Evolutionary conservation across 2,888 invertebrate species (phyloP), one percentile per base, ranked within the genome.

Genomic region (Trichacis sp.): DNA sequence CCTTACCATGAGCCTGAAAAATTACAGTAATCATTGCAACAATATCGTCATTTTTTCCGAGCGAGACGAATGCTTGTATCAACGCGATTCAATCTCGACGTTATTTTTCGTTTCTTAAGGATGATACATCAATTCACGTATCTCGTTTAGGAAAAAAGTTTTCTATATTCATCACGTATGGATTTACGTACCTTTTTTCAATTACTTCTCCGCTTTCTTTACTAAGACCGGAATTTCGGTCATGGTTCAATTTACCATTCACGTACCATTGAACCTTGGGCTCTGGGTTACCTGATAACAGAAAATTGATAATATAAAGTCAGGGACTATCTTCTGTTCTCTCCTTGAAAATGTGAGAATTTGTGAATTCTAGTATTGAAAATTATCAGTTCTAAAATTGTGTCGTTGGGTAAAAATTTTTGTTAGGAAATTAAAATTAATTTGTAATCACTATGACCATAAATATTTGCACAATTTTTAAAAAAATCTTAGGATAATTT

Each of bases 241-340:
- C 92, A 78, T 94, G 93, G 79, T 92, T 92, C 51, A 91, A 88
- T 12, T 60, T 72, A 24, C 93, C 93, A 83, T 94, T 93, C 50
- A 94, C 90, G 58, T 93, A 87, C 94, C 94, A 94, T 69, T 91
- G 90, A 19, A 95, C 94, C 56, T 89, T 88, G 1, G 94, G 94
- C 82, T 93, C 92, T 1, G 94, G 94, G 52, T 91, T 91, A 74
- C 92, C 92, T 92, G 38, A 20, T 42, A 17, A 29, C 5, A 50
- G 38, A 5, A 20, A 12, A 29, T 2, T 40, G 1, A 29, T 15
- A 14, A 15, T 15, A 15, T 29, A 24, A 24, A 24, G 24, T 38
- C 15, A 38, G 14, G n/a, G n/a, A n/a, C 24, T 24, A 24, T 5
- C 8, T 24, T 24, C 8, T 24, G 4, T 24, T 24, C 24, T 8